phyloP scores from a whole-genome alignment of 2,797 vertebrate genomes.

The Platalea minor region DNA sequence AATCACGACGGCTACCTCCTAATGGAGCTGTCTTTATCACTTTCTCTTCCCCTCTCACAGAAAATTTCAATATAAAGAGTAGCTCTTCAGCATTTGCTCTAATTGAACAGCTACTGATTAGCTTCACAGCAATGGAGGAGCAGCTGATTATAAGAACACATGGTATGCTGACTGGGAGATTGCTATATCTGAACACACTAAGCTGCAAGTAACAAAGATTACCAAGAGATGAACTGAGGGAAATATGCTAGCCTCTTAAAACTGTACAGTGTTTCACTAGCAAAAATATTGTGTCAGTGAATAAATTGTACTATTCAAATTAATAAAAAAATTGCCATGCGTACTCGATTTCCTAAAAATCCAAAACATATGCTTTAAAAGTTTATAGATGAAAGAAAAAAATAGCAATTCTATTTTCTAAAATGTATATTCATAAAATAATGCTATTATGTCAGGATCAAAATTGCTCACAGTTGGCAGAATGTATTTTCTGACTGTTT shows the following conservation, averaged over 20 bases:
- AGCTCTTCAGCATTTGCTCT: background rate
- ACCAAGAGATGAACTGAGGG: background rate
- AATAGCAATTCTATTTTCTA: background rate
- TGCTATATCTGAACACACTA: background rate
- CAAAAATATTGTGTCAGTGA: background rate
- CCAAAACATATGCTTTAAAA: background rate
- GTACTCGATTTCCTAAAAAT: background rate
- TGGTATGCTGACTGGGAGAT: background rate
- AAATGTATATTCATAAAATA: background rate
- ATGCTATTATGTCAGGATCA: background rate
- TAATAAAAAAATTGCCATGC: background rate
- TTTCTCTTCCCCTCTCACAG: background rate
- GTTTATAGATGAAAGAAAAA: background rate
- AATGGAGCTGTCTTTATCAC: background rate
- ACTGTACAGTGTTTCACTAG: background rate
- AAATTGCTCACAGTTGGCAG: background rate
- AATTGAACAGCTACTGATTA: conserved; percentile 36
- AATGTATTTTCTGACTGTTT: background rate
- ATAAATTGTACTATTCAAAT: background rate
- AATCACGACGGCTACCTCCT: background rate
- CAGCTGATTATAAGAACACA: background rate
- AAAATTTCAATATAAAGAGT: background rate
- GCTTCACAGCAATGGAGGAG: background rate
- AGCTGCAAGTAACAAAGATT: background rate
- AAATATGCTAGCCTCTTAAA: background rate